phyloP scores from a whole-genome alignment of 2,797 vertebrate species.

The Epinephelus malabaricus region DNA sequence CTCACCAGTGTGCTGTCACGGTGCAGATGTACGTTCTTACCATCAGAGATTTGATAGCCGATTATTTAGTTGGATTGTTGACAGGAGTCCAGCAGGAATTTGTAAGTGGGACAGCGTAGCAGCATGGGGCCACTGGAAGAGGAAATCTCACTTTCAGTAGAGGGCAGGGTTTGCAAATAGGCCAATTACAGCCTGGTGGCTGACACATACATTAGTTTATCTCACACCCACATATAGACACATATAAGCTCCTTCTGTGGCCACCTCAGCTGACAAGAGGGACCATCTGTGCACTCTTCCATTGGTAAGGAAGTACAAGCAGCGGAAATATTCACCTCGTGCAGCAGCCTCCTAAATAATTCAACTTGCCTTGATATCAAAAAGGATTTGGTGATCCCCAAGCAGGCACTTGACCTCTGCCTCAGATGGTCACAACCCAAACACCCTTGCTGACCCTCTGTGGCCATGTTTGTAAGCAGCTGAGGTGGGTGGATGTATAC shows the following conservation, averaged over 20 bases:
- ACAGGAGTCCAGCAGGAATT: slow-evolving; percentile 64
- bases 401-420: slow-evolving; percentile 55
- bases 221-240: slow-evolving; percentile 57
- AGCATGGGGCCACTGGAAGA: slow-evolving; percentile 33
- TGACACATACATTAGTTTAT: slow-evolving; percentile 60
- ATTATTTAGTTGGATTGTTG: slow-evolving; percentile 59
- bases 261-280: slow-evolving; percentile 42
- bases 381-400: slow-evolving; percentile 37
- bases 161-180: slow-evolving; percentile 60
- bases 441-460: slow-evolving; percentile 23
- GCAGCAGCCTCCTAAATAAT: slow-evolving; percentile 67
- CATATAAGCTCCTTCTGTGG: slow-evolving; percentile 48
- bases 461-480: neutral
- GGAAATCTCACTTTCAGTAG: slow-evolving; percentile 51
- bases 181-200: slow-evolving; percentile 49
- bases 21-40: slow-evolving; percentile 53
- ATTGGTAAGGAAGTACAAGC: slow-evolving; percentile 23
- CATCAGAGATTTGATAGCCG: slow-evolving; percentile 58
- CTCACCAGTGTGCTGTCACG: slow-evolving; percentile 28
- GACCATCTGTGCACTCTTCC: slow-evolving; percentile 66
- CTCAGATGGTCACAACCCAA: slow-evolving; percentile 30
- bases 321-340: slow-evolving; percentile 37
- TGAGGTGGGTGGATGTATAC: neutral
- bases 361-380: slow-evolving; percentile 50
- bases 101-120: slow-evolving; percentile 57